Base-by-base conservation (phyloP, 1,140 invertebrate species). In the Matsumurasca onukii region DNA sequence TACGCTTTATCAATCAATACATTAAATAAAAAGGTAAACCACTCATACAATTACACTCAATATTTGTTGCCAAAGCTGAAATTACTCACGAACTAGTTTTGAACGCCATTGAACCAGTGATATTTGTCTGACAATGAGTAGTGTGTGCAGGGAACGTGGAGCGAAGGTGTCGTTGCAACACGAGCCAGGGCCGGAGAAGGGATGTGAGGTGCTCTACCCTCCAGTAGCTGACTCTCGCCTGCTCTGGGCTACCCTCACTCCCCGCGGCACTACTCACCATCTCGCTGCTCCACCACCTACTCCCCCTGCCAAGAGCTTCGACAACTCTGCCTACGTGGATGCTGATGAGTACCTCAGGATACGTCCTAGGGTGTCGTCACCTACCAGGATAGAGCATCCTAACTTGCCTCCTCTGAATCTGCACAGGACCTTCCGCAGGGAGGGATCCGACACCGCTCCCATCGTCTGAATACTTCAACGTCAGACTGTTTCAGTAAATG, bases 231-330 rank as follows among this genome's bases (percentile, higher is more conserved):
- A 88, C 75, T 86, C 86, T 3, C 80, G 89, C n/a, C 87, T 91
- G 20, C 84, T 93, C 27, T 94, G 91, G 91, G 91, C 92, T 0
- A 91, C 91, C 0, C 79, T 94, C 5, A 93, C 91, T 2, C 91
- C 92, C 0, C 82, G 90, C 20, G 91, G 91, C 22, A 92, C 91
- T 0, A 80, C 70, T 15, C 83, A 83, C 63, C 86, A 88, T 12
- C 25, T 69, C 20, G 72, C 71, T 15, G 68, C 68, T 9, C 59
- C 57, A 0, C 29, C 20, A 17, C 70, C 66, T n/a, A 48, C 70
- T 2, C n/a, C 62, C 5, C 59, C 72, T 1, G 12, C 51, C 17
- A 77, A 83, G 71, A 84, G 84, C 66, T 88, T 88, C 73, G 86
- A 89, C 74, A 89, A 89, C 72, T 88, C 88, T 67, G 86, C 86